Percentiles rank a stretch among this genome's conserved stretches.
Conservation (phyloP, 2,888 invertebrate species). For the Cephus rjabovi region DNA sequence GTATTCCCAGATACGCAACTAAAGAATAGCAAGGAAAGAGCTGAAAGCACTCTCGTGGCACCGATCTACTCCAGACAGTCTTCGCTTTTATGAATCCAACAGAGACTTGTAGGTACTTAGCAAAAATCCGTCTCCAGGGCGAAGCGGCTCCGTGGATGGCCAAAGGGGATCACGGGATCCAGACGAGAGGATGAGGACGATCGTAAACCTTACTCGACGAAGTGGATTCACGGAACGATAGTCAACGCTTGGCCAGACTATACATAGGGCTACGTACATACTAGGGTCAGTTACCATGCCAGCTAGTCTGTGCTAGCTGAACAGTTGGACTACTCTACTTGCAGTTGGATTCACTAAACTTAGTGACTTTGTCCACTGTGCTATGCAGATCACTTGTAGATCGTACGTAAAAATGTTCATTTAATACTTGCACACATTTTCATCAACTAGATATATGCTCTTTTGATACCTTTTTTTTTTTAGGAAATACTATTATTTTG, state of each 20-base stretch:
- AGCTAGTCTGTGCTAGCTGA: background rate
- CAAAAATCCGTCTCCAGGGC: constrained; percentile 7
- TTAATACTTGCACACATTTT: background rate
- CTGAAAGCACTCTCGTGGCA: constrained; percentile 4
- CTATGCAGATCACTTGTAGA: background rate
- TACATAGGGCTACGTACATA: constrained; percentile 17
- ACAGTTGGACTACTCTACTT: constrained; percentile 2
- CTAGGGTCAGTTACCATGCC: constrained; percentile 3
- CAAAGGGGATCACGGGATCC: background rate
- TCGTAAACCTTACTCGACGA: constrained; percentile 37
- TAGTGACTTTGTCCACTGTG: constrained; percentile 17
- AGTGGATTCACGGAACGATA: constrained; percentile 37
- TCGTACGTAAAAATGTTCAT: background rate
- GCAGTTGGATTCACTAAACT: constrained; percentile 36
- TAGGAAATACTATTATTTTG: background rate
- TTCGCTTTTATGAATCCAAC: constrained; percentile 8
- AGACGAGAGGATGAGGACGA: constrained; percentile 23
- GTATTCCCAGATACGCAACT: background rate
- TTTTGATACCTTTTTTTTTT: background rate
- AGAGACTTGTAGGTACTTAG: constrained; percentile 1
- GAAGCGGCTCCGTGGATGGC: background rate
- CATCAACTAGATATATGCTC: background rate
- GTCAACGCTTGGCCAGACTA: constrained; percentile 23
- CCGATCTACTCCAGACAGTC: constrained; percentile 7
- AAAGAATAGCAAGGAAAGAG: background rate